Percentiles rank a stretch among this genome's conserved stretches.
phyloP scores from a whole-genome alignment of 2,797 vertebrate species.

The Gadopsis bispinosus region DNA sequence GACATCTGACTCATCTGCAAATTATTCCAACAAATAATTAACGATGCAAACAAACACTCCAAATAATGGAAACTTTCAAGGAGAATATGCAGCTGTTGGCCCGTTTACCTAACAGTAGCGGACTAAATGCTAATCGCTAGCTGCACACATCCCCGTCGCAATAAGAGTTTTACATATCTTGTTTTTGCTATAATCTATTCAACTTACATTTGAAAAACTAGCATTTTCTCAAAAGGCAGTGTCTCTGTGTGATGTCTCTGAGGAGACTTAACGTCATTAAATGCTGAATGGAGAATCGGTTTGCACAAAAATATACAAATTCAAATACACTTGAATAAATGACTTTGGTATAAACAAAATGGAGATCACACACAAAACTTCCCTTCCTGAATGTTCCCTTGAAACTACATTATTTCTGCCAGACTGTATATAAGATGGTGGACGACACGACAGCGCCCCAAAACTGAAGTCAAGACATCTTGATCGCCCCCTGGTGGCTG shows the following conservation, averaged over 20 bases:
- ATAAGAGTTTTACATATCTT: slow-evolving; percentile 64
- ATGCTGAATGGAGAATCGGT: slow-evolving; percentile 61
- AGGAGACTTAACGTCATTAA: slow-evolving; percentile 47
- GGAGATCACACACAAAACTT: slow-evolving; percentile 52
- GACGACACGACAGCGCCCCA: no score
- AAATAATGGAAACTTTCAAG: slow-evolving; percentile 27
- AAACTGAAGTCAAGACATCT: no score
- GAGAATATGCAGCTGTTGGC: slow-evolving; percentile 58
- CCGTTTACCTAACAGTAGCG: slow-evolving; percentile 66
- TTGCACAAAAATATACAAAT: slow-evolving; percentile 64
- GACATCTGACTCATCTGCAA: slow-evolving; percentile 53
- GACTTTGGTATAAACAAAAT: slow-evolving; percentile 86
- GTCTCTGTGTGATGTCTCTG: slow-evolving; percentile 55
- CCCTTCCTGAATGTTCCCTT: slow-evolving; percentile 61
- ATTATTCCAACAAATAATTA: slow-evolving; percentile 34
- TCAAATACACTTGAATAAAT: slow-evolving; percentile 60
- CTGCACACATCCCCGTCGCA: slow-evolving; percentile 82
- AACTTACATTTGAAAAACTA: slow-evolving; percentile 67
- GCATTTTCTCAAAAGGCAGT: slow-evolving; percentile 71
- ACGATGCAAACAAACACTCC: slow-evolving; percentile 17
- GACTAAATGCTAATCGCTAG: slow-evolving; percentile 71
- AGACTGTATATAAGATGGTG: no score
- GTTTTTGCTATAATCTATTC: slow-evolving; percentile 59
- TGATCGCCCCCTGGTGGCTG: no score
- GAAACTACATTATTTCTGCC: slow-evolving; percentile 34